These are phyloP conservation scores for Zaprionus ghesquierei DNA, from an alignment of 1,140 invertebrate genomes.

Conservation along the genomic window DNA sequence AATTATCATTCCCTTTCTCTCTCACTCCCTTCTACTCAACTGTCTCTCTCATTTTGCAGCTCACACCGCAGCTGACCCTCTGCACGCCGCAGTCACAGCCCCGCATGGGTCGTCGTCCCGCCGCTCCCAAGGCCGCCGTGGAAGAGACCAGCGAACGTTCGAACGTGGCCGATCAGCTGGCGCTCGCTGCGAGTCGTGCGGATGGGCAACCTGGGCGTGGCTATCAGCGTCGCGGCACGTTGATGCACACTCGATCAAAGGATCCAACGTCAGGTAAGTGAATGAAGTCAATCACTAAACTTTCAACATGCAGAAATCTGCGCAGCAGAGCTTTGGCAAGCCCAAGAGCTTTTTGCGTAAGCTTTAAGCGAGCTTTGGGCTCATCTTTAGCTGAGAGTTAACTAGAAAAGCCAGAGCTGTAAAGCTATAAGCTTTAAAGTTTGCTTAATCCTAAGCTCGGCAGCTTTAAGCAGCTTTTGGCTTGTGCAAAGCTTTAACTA, in stretches of 20 bases:
- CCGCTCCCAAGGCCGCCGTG: conserved; percentile 12
- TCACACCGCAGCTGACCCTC: conserved; percentile 1
- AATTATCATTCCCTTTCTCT: background rate
- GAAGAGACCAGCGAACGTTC: conserved; percentile 57
- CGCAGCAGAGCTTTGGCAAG: background rate
- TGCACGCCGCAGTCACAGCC: conserved; percentile 16
- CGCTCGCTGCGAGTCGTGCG: conserved; percentile 52
- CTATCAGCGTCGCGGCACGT: conserved; percentile 44
- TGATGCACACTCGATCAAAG: conserved; percentile 27
- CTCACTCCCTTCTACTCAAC: background rate
- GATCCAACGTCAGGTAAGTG: conserved; percentile 20
- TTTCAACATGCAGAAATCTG: background rate
- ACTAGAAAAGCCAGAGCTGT: too few species aligned
- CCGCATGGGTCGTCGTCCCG: conserved; percentile 40
- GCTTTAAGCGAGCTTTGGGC: too few species aligned
- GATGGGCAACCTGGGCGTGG: conserved; percentile 47
- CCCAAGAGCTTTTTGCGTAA: too few species aligned
- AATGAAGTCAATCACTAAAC: background rate
- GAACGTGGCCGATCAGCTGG: conserved; percentile 59
- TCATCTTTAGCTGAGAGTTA: too few species aligned
- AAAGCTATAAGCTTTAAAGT: too few species aligned
- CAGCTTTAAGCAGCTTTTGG: background rate
- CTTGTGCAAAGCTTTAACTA: too few species aligned
- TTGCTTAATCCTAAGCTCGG: too few species aligned
- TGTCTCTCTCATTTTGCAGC: conserved; percentile 13